Evolutionary conservation across 2,888 invertebrate species (phyloP).

Genomic region (Brachycybe producta): DNA sequence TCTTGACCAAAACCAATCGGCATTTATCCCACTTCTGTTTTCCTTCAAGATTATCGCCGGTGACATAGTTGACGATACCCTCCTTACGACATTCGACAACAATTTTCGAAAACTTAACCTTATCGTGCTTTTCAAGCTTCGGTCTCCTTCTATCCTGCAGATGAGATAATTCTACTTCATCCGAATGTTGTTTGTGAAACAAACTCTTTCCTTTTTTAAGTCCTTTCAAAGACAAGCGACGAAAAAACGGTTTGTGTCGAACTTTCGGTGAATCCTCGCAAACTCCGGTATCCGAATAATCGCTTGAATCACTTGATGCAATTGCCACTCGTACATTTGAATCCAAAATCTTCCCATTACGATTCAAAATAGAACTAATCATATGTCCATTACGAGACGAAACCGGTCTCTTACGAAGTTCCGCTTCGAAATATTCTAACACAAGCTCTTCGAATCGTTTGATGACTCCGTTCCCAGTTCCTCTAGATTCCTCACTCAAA

Average conservation of each 20-base stretch:
- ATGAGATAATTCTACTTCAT: constrained; percentile 54
- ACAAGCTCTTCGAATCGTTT: constrained; percentile 72
- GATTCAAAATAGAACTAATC: too few relatives aligned
- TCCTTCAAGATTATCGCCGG: constrained; percentile 77
- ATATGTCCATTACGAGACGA: background rate
- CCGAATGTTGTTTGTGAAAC: constrained; percentile 81
- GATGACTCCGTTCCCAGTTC: too few relatives aligned
- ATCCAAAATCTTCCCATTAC: too few relatives aligned
- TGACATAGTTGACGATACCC: constrained; percentile 81
- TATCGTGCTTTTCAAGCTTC: constrained; percentile 34
- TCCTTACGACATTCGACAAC: constrained; percentile 88
- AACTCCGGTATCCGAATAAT: constrained; percentile 52
- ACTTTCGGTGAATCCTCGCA: constrained; percentile 64
- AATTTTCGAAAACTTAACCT: constrained; percentile 78
- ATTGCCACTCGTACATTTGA: too few relatives aligned
- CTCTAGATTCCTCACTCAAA: too few relatives aligned
- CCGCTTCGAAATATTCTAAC: constrained; percentile 68
- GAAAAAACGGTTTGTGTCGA: constrained; percentile 52
- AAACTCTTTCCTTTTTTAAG: constrained; percentile 66
- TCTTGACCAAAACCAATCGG: constrained; percentile 76
- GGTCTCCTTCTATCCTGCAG: constrained; percentile 21
- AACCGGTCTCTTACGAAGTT: constrained; percentile 38
- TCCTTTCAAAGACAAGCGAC: constrained; percentile 72
- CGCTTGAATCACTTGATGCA: constrained; percentile 40
- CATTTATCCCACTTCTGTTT: constrained; percentile 91